Evolutionary conservation across 1,140 invertebrate genomes (phyloP).

Genomic region (Schlechtendalia chinensis): DNA sequence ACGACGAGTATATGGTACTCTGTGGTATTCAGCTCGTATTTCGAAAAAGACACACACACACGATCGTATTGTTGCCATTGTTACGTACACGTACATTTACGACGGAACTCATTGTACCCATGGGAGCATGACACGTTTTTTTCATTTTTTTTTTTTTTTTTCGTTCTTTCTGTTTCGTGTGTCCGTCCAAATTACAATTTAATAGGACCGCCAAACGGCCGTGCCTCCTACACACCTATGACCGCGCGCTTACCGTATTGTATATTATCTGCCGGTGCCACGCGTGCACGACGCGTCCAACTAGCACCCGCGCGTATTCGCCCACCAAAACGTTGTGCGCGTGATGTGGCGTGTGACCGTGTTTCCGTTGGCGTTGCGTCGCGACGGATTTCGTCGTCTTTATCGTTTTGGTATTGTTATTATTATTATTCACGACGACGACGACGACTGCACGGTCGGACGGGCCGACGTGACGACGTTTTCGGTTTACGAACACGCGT

Average conservation of each 20-base stretch:
- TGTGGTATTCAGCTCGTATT: background rate
- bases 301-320: too few relatives aligned
- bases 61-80: conserved; percentile 11
- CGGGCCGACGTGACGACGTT: background rate
- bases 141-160: conserved; percentile 9
- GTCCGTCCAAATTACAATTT: conserved; percentile 45
- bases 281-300: too few relatives aligned
- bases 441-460: background rate
- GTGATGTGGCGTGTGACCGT: too few relatives aligned
- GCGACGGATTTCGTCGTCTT: background rate
- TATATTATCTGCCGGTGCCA: too few relatives aligned
- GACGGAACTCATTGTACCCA: conserved; percentile 26
- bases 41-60: background rate
- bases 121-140: conserved; percentile 46
- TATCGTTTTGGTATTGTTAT: too few relatives aligned
- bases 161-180: conserved; percentile 17
- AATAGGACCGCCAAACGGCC: conserved; percentile 21
- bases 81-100: background rate
- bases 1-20: background rate
- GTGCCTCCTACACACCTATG: background rate
- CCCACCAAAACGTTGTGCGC: too few relatives aligned
- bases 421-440: background rate
- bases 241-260: background rate
- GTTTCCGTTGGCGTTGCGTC: conserved; percentile 18
- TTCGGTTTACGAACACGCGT: background rate